phyloP scores from a whole-genome alignment of 2,113 vertebrate species.

The Benitochromis conjunctus region DNA sequence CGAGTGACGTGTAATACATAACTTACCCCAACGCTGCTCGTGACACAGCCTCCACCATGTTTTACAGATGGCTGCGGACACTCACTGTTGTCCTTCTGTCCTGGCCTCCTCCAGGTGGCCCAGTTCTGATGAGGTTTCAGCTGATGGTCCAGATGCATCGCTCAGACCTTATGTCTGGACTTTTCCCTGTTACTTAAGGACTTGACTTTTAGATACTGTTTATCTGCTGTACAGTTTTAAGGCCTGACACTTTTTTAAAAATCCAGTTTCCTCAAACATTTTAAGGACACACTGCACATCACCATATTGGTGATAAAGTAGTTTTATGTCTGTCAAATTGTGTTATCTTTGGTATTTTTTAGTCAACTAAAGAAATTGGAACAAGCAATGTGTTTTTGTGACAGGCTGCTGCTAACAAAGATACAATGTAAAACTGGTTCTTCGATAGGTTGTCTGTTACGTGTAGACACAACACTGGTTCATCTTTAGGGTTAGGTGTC shows the following conservation, averaged over 20 bases:
- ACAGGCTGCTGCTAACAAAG: background rate
- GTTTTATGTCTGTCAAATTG: background rate
- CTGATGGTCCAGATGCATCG: background rate
- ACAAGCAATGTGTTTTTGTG: background rate
- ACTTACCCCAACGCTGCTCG: background rate
- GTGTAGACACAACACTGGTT: background rate
- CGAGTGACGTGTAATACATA: background rate
- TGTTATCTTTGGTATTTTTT: background rate
- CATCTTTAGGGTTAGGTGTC: background rate
- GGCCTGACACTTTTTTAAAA: rapidly evolving
- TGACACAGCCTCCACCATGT: background rate
- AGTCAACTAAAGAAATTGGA: background rate
- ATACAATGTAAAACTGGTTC: background rate
- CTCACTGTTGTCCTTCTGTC: background rate
- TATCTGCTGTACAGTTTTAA: background rate
- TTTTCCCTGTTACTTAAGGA: background rate
- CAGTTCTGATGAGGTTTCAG: background rate
- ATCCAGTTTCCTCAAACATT: background rate
- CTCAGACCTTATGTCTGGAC: background rate
- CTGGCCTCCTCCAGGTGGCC: background rate
- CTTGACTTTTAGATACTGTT: background rate
- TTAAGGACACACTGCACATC: background rate
- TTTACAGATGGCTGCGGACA: background rate
- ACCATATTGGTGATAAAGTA: background rate
- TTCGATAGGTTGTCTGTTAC: background rate